These are phyloP conservation scores for Trichogramma pretiosum DNA, from an alignment of 1,140 invertebrate genomes.

Conservation along the genomic window DNA sequence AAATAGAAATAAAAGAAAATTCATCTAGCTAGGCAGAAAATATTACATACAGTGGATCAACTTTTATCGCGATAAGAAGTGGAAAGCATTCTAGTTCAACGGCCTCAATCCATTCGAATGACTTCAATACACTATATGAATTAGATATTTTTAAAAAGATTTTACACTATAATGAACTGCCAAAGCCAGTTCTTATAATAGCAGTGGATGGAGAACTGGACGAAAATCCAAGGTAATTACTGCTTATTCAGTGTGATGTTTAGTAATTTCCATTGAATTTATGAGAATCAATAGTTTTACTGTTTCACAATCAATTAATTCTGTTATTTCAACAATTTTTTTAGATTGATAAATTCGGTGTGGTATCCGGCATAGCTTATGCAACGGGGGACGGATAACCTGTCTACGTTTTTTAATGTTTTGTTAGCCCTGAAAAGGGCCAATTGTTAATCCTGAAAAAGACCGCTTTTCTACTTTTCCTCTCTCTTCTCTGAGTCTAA, in stretches of 20 bases:
- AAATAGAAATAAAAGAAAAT: slow-evolving; percentile 24
- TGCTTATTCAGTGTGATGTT: not conserved
- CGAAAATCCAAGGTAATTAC: slow-evolving; percentile 36
- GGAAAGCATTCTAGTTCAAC: slow-evolving; percentile 31
- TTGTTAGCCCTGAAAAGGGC: too few species aligned
- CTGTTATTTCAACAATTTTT: slow-evolving; percentile 1
- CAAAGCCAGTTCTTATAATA: slow-evolving; percentile 39
- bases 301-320: too few species aligned
- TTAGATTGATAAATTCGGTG: too few species aligned
- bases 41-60: slow-evolving; percentile 34
- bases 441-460: too few species aligned
- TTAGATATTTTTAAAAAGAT: slow-evolving; percentile 24
- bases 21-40: slow-evolving; percentile 24
- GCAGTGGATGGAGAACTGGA: slow-evolving; percentile 36
- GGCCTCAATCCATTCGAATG: slow-evolving; percentile 31
- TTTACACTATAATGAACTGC: slow-evolving; percentile 20
- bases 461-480: too few species aligned
- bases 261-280: too few species aligned
- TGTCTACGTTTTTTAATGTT: too few species aligned
- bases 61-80: slow-evolving; percentile 36
- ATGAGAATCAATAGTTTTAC: too few species aligned
- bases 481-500: too few species aligned
- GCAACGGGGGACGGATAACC: too few species aligned
- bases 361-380: too few species aligned
- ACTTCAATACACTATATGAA: slow-evolving; percentile 28